Conservation (phyloP, 2,888 invertebrate genomes). For the Volucella inflata region DNA sequence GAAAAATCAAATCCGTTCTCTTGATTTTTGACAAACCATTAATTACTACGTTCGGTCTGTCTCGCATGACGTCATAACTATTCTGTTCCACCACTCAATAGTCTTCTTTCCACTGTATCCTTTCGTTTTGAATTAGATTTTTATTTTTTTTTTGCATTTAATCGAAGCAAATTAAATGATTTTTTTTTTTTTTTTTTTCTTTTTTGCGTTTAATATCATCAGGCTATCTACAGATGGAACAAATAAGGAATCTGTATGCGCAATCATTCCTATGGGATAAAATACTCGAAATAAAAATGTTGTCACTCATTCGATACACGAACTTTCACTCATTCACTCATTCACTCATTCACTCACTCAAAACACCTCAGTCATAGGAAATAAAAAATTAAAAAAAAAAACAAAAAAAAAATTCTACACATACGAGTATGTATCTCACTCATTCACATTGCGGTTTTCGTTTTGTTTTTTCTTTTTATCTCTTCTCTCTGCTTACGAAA, state of each 20-base stretch:
- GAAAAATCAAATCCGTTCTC: conserved; percentile 36
- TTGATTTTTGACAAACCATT: conserved; percentile 49
- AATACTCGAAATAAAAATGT: conserved; percentile 17
- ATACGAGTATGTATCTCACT: conserved; percentile 68
- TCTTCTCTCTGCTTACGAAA: conserved; percentile 30
- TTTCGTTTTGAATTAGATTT: conserved; percentile 39
- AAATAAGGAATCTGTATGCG: conserved; percentile 59
- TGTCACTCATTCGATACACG: conserved; percentile 24
- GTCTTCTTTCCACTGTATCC: conserved; percentile 15
- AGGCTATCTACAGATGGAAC: conserved; percentile 75
- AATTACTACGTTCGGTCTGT: conserved; percentile 34
- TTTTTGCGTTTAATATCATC: conserved; percentile 64
- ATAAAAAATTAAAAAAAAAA: conserved; percentile 14
- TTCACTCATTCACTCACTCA: conserved; percentile 33
- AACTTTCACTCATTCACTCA: conserved; percentile 14
- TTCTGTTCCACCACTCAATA: conserved; percentile 40
- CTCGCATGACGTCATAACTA: conserved; percentile 17
- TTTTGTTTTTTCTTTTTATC: conserved; percentile 39
- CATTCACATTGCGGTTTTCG: conserved; percentile 71
- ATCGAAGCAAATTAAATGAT: conserved; percentile 70
- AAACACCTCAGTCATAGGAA: conserved; percentile 20
- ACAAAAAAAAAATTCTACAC: conserved; percentile 48
- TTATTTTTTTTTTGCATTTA: conserved; percentile 52
- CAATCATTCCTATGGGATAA: conserved; percentile 56
- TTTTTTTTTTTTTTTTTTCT: conserved; percentile 59